A percentile compares a stretch with the other conserved stretches of the same genome.
phyloP scores from a whole-genome alignment of 2,797 vertebrate genomes.

The Lepidocolaptes lacrymiger region DNA sequence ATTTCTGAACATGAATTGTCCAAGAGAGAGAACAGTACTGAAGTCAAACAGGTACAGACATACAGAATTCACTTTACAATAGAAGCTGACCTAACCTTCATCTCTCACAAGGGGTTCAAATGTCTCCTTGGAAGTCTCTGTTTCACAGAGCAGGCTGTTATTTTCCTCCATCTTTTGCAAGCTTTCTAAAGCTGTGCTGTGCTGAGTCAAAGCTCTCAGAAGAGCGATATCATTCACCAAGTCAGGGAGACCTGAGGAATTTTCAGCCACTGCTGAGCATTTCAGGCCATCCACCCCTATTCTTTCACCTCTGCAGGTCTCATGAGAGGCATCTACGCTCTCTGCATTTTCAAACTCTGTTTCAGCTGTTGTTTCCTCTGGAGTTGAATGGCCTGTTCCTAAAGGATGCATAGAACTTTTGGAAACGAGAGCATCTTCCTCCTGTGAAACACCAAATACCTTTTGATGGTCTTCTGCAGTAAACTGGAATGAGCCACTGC shows the following conservation, averaged over 20 bases:
- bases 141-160: background rate
- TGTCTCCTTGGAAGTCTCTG: background rate
- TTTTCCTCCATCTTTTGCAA: slow-evolving; percentile 62
- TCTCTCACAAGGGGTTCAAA: background rate
- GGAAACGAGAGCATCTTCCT: background rate
- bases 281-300: background rate
- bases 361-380: background rate
- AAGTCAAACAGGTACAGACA: background rate
- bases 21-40: background rate
- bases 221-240: slow-evolving; percentile 57
- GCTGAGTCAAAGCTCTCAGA: slow-evolving; percentile 70
- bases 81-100: slow-evolving; percentile 69
- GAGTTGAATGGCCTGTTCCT: background rate
- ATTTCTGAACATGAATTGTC: background rate
- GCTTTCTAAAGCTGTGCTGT: slow-evolving; percentile 75
- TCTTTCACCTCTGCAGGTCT: background rate
- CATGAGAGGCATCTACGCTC: background rate
- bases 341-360: background rate
- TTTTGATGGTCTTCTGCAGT: background rate
- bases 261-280: background rate
- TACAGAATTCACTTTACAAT: background rate
- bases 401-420: background rate
- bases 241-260: background rate
- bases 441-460: background rate
- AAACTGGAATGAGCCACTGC: background rate